Evolutionary conservation across 2,797 vertebrate genomes (phyloP), one percentile per base, ranked within the genome.

Genomic region (Aplochiton taeniatus): DNA sequence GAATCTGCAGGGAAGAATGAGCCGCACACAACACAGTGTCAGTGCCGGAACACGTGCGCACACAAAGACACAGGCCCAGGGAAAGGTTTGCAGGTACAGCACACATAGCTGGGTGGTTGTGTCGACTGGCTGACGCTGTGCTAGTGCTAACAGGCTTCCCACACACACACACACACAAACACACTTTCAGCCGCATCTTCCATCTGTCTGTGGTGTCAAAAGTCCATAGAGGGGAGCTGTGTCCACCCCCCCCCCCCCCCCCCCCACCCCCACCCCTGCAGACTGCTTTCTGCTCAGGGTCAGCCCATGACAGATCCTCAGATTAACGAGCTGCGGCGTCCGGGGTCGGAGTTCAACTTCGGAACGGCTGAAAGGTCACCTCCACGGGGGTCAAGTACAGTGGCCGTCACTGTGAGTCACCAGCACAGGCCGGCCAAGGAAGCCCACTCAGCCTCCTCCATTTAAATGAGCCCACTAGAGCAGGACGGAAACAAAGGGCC

Each of bases 401-500:
- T 79, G 67, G 79, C 77, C 78, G 59, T 73, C 80, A 83, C 80
- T 84, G 82, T 78, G 75, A 18, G 58, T 75, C 74, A 75, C 68
- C 57, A 9, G 66, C 60, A 71, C 77, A 83, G 70, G 17, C 31
- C 31, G 31, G 31, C 31, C 31, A 31, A 31, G 31, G 17, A 61
- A 75, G 41, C 70, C 76, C 74, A 72, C 75, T 55, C 76, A 58
- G 31, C 31, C 31, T 31, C 31, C 3, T 31, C 31, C 31, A 31
- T 31, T 31, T 31, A 31, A 6, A 31, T 69, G 83, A 77, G 72
- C 74, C 73, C 56, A 80, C 83, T 81, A 83, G 76, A 84, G 83
- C 82, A 83, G 82, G 85, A 85, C 75, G 78, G 83, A 74, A 84
- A 87, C 83, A 85, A 86, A 86, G 85, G 82, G 87, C 78, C 79